Base-by-base conservation (phyloP, 2,113 vertebrate species). In the Cavia aperea region DNA sequence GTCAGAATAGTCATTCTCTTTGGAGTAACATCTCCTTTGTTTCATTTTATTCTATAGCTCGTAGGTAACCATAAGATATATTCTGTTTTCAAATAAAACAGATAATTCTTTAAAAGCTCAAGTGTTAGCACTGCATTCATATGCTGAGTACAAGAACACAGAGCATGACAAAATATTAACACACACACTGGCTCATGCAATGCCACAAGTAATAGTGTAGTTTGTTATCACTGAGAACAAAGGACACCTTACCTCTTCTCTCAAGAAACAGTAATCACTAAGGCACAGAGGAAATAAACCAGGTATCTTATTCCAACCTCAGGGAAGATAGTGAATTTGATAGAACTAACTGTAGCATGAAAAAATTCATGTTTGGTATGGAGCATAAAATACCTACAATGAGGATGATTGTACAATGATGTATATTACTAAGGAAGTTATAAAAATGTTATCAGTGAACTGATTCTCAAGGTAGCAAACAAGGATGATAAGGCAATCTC, bases 1-100 rank as follows among this genome's bases (percentile, higher is more conserved):
- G 29, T 72, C 43, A 94, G 88, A 94, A 56, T 49, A 90, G 43
- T 58, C 56, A 65, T 73, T 60, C 31, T 85, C 72, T 90, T 92
- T 75, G 86, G 83, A 91, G 86, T 7, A 73, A 84, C 39, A 46
- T 93, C 92, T 72, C 29, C 16, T 86, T 63, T 77, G 63, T 39
- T 94, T 88, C 78, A n/a, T 75, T 96, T 94, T 36, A 90, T 77
- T 91, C 58, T 60, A 62, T 11, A 66, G 78, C 33, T 84, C 56
- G 29, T 62, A 88, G 70, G 62, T 88, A 90, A 94, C 51, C 51
- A 93, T 66, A 29, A 43, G 58, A 68, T 56, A 39, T 81, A 33
- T 43, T 94, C 75, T 54, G 65, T 70, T 88, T 97, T 91, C 90
- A 94, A 90, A 94, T 89, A 94, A 96, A 95, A 85, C 78, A 78